A percentile compares a stretch with the other conserved stretches of the same genome.
Evolutionary conservation across 2,113 vertebrate species (phyloP).

Genomic region (Herpetotheres cachinnans): DNA sequence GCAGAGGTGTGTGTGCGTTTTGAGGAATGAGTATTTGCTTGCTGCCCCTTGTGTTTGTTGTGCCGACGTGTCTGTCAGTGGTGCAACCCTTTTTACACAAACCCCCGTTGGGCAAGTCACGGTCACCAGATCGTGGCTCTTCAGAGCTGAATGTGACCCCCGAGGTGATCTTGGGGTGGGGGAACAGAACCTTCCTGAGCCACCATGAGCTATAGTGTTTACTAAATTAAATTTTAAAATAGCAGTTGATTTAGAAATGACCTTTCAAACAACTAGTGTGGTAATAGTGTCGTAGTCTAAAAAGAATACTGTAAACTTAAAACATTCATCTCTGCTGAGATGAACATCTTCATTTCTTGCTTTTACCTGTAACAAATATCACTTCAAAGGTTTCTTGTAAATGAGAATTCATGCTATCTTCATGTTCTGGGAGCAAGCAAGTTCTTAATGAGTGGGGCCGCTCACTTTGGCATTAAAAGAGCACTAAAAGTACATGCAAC

Average conservation of each 20-base stretch:
- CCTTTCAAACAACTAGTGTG: background rate
- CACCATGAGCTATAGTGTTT: background rate
- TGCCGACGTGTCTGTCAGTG: background rate
- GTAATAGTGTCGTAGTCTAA: background rate
- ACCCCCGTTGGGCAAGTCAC: background rate
- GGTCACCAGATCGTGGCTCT: slow-evolving; percentile 20
- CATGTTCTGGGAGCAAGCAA: background rate
- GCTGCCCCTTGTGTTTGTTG: slow-evolving; percentile 45
- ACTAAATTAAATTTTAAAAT: background rate
- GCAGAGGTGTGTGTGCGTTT: background rate
- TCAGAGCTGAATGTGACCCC: background rate
- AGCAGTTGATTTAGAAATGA: slow-evolving; percentile 10
- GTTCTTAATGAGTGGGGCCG: background rate
- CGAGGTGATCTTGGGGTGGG: background rate
- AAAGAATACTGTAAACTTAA: background rate
- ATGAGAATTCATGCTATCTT: background rate
- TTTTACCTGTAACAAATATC: background rate
- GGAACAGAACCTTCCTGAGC: background rate
- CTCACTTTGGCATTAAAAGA: background rate
- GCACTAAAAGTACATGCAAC: background rate
- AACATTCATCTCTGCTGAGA: background rate
- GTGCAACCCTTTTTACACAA: slow-evolving; percentile 47
- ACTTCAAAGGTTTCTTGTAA: slow-evolving; percentile 5
- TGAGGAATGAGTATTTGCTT: background rate
- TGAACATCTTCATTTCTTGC: background rate